Evolutionary conservation across 2,113 vertebrate genomes (phyloP), one percentile per base, ranked within the genome.

Genomic region (Catharus minimus): DNA sequence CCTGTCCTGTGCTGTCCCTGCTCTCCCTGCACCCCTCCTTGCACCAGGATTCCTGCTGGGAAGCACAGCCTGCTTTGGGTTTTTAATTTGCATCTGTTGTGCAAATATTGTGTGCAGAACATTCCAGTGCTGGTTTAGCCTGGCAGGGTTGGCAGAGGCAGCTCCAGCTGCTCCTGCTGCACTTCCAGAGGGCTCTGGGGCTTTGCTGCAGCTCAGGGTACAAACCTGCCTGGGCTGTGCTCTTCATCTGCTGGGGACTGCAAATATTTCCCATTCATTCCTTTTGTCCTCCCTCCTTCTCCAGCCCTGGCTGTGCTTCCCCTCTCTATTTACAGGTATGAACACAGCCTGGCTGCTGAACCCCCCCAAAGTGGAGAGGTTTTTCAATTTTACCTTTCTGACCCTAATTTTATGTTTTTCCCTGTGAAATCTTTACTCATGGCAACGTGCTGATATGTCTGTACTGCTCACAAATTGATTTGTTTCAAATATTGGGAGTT

Each of bases 371-470:
- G 3, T 7, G 16, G 11, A 74, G 23, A 13, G 3, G 4, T 38
- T 53, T 23, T 16, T 36, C 39, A 53, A 16, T 1, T 41, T 58
- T 43, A 6, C 26, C 53, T 67, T 46, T 28, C n/a, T 32, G 21
- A 38, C n/a, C 33, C 43, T 23, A 0, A 20, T 10, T 72, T 18
- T 6, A 0, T 6, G 5, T 24, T 58, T 41, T 38, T 52, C 11
- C 47, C 28, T 14, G 14, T 10, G 44, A 36, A 47, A 19, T 19
- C 30, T 33, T 32, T 4, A 7, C 1, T 14, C 5, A 0, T 4
- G 47, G 24, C 23, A 13, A 6, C 0, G 1, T 13, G 6, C 21
- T 43, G n/a, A 0, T 19, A 0, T 4, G 6, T 20, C 8, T 38
- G 38, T 38, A 11, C 38, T 38, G 38, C 38, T 38, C 38, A 38